phyloP scores from a whole-genome alignment of 2,888 invertebrate species.

The Chrysina gloriosa region DNA sequence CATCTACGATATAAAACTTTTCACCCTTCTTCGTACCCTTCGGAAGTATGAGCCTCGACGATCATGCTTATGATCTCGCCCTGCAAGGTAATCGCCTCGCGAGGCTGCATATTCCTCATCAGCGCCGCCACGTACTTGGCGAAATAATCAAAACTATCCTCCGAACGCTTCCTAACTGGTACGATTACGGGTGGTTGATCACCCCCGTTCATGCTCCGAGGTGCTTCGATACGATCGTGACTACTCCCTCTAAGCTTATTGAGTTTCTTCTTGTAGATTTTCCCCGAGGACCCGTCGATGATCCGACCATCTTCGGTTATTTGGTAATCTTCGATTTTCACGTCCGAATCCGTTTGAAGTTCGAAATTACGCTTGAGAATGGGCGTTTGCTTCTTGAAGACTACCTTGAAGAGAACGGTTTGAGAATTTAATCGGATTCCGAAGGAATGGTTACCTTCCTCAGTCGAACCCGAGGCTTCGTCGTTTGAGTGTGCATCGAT shows the following conservation, averaged over 20 bases:
- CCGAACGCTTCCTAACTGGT: neutral
- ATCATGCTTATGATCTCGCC: constrained; percentile 22
- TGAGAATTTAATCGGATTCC: neutral
- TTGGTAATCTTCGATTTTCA: constrained; percentile 22
- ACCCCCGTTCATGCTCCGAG: neutral
- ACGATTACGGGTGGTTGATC: neutral
- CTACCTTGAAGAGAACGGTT: neutral
- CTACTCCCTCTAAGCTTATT: too few relatives aligned
- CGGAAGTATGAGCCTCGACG: constrained; percentile 3
- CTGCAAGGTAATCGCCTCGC: neutral
- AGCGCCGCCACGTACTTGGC: constrained; percentile 14
- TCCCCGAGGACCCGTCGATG: neutral
- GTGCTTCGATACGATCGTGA: neutral
- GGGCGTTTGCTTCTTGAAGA: constrained; percentile 11
- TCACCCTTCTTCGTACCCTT: too few relatives aligned
- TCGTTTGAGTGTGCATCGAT: neutral
- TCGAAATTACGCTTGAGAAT: neutral
- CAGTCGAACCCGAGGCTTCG: neutral
- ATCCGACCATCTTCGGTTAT: constrained; percentile 7
- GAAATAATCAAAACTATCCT: constrained; percentile 14
- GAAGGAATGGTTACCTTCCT: constrained; percentile 2
- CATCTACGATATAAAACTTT: too few relatives aligned
- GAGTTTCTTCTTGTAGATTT: neutral
- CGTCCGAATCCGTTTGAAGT: neutral
- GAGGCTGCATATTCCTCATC: neutral